A percentile compares a stretch with the other conserved stretches of the same genome.
Evolutionary conservation across 2,797 vertebrate genomes (phyloP).

Genomic region (Catostomus latipinnis): DNA sequence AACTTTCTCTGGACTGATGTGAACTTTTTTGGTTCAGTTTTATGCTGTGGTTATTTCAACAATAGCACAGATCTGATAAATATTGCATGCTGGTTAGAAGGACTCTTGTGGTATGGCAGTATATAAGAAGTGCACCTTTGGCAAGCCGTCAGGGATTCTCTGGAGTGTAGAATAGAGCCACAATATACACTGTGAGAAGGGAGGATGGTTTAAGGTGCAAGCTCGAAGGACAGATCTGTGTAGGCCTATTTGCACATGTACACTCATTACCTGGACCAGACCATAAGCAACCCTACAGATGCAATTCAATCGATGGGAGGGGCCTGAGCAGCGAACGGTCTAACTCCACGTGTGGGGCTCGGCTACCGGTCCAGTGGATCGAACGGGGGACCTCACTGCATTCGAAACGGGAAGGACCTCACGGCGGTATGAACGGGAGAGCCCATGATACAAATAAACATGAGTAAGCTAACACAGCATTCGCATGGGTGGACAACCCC

Average conservation of each 20-base stretch:
- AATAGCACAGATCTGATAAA: constrained; percentile 44
- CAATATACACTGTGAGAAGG: constrained; percentile 3
- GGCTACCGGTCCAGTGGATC: no score
- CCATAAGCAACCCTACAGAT: no score
- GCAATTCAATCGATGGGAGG: no score
- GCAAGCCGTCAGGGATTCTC: constrained; percentile 27
- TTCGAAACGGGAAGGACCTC: no score
- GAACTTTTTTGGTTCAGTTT: constrained; percentile 20
- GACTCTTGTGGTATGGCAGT: constrained; percentile 38
- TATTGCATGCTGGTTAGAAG: constrained; percentile 46
- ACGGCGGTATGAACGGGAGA: no score
- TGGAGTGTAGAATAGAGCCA: background rate
- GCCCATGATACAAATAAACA: no score
- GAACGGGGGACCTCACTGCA: no score
- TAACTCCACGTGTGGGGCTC: no score
- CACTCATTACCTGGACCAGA: background rate
- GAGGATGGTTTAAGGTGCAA: background rate
- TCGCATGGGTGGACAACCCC: no score
- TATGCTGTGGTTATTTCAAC: constrained; percentile 19
- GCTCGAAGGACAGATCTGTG: background rate
- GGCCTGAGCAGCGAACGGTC: no score
- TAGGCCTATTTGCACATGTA: background rate
- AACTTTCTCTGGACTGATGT: background rate
- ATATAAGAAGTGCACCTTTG: constrained; percentile 13
- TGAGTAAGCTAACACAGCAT: no score